Conservation (phyloP, 2,797 vertebrate genomes). For the Hipposideros larvatus region DNA sequence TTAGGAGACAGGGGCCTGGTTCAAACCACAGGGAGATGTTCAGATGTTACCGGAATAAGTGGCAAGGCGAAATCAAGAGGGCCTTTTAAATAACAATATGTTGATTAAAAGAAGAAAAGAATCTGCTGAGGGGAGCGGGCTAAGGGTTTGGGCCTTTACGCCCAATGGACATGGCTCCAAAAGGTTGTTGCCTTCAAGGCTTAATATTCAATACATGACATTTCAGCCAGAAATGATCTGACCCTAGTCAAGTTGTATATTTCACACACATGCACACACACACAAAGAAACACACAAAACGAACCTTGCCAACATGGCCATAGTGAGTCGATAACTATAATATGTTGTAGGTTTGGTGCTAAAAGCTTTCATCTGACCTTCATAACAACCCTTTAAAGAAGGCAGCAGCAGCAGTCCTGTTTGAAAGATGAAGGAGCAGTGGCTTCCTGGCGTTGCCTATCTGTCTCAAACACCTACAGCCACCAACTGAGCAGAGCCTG, state of each 20-base stretch:
- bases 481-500: neutral
- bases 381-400: neutral
- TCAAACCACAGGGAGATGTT: neutral
- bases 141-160: constrained; percentile 34
- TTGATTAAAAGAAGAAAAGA: neutral
- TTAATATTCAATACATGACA: neutral
- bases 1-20: rapidly evolving
- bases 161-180: neutral
- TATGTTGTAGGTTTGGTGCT: neutral
- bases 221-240: neutral
- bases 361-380: neutral
- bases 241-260: neutral
- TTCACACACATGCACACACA: neutral
- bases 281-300: neutral
- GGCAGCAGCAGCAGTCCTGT: too few relatives aligned
- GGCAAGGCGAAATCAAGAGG: constrained; percentile 66
- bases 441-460: neutral
- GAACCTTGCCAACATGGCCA: neutral
- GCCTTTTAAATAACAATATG: constrained; percentile 1
- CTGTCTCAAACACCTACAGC: neutral
- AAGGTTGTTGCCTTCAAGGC: neutral
- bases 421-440: neutral
- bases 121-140: too few relatives aligned
- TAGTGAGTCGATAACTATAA: neutral
- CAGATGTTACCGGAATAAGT: neutral